Percentiles rank a stretch among this genome's conserved stretches.
These are phyloP conservation scores for Agrotis clavis DNA, from an alignment of 2,888 invertebrate species.

Conservation along the genomic window DNA sequence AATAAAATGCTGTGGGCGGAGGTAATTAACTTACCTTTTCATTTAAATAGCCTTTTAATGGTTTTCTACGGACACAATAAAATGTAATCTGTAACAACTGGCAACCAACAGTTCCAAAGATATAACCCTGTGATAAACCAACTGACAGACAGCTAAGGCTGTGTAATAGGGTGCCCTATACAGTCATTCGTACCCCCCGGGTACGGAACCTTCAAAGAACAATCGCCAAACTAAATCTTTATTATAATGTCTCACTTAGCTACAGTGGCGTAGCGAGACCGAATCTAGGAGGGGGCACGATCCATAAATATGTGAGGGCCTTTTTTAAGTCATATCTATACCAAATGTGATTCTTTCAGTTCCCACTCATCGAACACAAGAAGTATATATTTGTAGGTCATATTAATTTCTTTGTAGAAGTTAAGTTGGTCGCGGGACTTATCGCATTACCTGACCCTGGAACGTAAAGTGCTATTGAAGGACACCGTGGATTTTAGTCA, in stretches of 20 bases:
- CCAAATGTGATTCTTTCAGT: no score
- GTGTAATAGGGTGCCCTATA: background rate
- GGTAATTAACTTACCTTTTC: background rate
- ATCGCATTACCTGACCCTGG: no score
- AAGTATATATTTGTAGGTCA: no score
- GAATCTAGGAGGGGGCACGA: no score
- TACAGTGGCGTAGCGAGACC: no score
- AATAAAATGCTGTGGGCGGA: background rate
- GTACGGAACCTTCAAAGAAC: conserved; percentile 6
- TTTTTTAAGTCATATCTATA: no score
- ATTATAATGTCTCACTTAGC: conserved; percentile 20
- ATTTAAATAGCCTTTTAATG: background rate
- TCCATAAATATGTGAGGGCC: no score
- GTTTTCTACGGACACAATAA: background rate
- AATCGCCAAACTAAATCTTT: conserved; percentile 33
- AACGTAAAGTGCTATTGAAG: no score
- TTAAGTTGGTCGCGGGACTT: no score
- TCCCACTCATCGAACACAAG: no score
- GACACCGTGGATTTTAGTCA: no score
- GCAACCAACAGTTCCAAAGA: background rate
- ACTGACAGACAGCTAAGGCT: background rate
- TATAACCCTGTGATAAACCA: background rate
- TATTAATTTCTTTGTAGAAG: no score
- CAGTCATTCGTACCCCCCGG: background rate
- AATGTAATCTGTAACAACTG: background rate